Evolutionary conservation across 1,140 invertebrate genomes (phyloP).

Genomic region (Calephelis nemesis): DNA sequence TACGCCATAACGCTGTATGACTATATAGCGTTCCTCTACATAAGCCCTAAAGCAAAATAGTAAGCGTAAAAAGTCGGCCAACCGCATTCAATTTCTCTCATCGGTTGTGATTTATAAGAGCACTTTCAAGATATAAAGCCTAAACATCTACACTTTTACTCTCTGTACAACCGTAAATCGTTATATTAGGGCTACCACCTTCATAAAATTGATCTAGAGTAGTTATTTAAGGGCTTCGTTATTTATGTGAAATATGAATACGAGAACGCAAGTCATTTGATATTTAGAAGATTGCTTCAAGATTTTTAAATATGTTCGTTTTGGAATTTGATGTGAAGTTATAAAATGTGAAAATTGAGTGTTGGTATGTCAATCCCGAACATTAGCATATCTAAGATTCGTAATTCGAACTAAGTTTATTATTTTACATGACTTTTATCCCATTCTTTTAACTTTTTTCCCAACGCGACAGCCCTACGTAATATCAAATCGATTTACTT

Average conservation of each 20-base stretch:
- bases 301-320: too few species aligned
- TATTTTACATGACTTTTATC: too few species aligned
- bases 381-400: too few species aligned
- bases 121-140: constrained; percentile 20
- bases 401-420: too few species aligned
- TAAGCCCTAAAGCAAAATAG: neutral
- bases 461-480: neutral
- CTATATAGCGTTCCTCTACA: neutral
- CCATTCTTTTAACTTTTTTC: neutral
- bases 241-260: neutral
- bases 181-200: neutral
- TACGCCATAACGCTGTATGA: too few species aligned
- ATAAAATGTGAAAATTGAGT: too few species aligned
- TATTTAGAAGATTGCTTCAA: too few species aligned
- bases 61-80: constrained; percentile 16
- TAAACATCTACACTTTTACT: constrained; percentile 27
- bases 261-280: neutral
- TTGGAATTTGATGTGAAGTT: too few species aligned
- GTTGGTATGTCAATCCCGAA: too few species aligned
- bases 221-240: neutral
- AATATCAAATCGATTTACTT: constrained; percentile 29
- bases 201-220: neutral
- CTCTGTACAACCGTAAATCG: constrained; percentile 12
- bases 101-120: neutral
- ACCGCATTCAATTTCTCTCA: constrained; percentile 22